Evolutionary conservation across 1,140 invertebrate genomes (phyloP).

Genomic region (Stegodyphus mimosarum): DNA sequence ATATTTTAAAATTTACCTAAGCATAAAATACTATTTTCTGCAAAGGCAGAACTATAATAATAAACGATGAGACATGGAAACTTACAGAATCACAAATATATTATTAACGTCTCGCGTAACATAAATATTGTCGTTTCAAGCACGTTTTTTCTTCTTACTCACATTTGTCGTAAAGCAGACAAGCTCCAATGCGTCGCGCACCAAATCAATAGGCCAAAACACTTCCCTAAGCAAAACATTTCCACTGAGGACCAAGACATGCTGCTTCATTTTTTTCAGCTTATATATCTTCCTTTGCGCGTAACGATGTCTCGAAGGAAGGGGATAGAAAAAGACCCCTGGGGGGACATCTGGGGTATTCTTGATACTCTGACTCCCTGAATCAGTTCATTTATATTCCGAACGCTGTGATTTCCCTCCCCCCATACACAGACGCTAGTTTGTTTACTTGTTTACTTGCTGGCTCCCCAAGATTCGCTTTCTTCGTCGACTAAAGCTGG

Average conservation of each 20-base stretch:
- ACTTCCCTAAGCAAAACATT: slow-evolving; percentile 45
- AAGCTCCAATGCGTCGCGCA: not conserved
- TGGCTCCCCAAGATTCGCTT: not conserved
- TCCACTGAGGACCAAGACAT: slow-evolving; percentile 4
- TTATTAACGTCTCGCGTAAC: too few species aligned
- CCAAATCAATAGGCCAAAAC: slow-evolving; percentile 47
- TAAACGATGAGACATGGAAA: too few species aligned
- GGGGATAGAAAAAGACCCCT: slow-evolving; percentile 16
- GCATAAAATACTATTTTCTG: too few species aligned
- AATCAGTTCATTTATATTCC: slow-evolving; percentile 58
- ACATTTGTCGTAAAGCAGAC: too few species aligned
- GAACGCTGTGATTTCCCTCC: slow-evolving; percentile 40
- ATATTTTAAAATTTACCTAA: too few species aligned
- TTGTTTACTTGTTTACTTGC: slow-evolving; percentile 48
- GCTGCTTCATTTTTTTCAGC: slow-evolving; percentile 12
- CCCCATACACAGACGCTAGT: slow-evolving; percentile 32
- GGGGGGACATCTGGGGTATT: slow-evolving; percentile 52
- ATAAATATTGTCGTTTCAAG: too few species aligned
- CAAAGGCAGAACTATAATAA: too few species aligned
- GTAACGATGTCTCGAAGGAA: slow-evolving; percentile 51
- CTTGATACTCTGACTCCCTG: slow-evolving; percentile 55
- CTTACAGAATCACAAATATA: too few species aligned
- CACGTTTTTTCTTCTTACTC: too few species aligned
- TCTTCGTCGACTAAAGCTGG: slow-evolving; percentile 30
- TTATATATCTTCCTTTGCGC: slow-evolving; percentile 38